Evolutionary conservation across 2,888 invertebrate genomes (phyloP).

Genomic region (Mimachlamys varia): DNA sequence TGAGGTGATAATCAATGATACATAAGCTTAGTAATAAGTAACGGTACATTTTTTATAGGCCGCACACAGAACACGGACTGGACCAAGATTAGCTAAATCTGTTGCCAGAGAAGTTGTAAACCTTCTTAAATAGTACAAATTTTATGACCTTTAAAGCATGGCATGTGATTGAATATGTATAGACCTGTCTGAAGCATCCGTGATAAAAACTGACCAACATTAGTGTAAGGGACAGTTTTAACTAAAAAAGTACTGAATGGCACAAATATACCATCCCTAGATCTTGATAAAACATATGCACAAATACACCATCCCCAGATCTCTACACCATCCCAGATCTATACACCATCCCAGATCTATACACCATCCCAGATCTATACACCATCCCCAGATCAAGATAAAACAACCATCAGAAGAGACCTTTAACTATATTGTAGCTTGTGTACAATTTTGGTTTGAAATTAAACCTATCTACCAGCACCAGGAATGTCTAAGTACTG

Average conservation of each 20-base stretch:
- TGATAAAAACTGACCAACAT: neutral
- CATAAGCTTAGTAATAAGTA: neutral
- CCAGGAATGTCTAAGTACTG: too few relatives aligned
- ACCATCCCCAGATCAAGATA: neutral
- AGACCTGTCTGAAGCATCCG: neutral
- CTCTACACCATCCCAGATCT: neutral
- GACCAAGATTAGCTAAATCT: neutral
- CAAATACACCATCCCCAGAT: neutral
- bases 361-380: neutral
- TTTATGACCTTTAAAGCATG: neutral
- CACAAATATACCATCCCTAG: neutral
- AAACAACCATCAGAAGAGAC: too few relatives aligned
- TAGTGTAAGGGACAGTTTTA: neutral
- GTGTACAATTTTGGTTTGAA: too few relatives aligned
- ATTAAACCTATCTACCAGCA: too few relatives aligned
- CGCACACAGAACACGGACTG: conserved; percentile 7
- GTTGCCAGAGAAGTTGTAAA: conserved; percentile 8
- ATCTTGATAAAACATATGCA: neutral
- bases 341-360: neutral
- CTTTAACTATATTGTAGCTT: too few relatives aligned
- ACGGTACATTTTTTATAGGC: conserved; percentile 18
- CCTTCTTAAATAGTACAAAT: neutral
- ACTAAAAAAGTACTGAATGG: neutral
- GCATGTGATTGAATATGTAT: neutral
- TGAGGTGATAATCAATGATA: conserved; percentile 10